Evolutionary conservation across 1,140 invertebrate genomes (phyloP).

Genomic region (Helicorthomorpha holstii): DNA sequence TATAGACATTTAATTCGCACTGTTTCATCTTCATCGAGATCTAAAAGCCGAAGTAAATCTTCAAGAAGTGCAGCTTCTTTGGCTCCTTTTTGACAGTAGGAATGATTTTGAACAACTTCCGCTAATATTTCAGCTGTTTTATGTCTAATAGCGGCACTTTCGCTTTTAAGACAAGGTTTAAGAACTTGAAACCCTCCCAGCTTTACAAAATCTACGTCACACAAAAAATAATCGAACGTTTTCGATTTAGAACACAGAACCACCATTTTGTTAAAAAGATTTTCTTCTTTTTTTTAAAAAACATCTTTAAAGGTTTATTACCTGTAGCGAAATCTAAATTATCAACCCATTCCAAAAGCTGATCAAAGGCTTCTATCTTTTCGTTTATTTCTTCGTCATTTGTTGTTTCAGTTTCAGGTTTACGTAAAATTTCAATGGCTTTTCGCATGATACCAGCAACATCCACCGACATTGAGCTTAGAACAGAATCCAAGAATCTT

Average conservation of each 20-base stretch:
- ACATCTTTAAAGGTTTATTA: conserved; percentile 18
- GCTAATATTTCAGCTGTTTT: conserved; percentile 46
- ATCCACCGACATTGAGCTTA: conserved; percentile 44
- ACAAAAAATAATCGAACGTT: conserved; percentile 13
- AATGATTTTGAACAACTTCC: conserved; percentile 59
- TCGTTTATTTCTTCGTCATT: conserved; percentile 35
- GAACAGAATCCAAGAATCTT: conserved; percentile 45
- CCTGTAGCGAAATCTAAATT: conserved; percentile 54
- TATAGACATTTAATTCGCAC: conserved; percentile 49
- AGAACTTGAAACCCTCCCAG: conserved; percentile 56
- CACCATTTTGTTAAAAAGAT: background rate
- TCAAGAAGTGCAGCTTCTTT: conserved; percentile 43
- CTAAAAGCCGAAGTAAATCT: conserved; percentile 41
- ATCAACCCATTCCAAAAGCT: conserved; percentile 43
- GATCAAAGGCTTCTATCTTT: conserved; percentile 38
- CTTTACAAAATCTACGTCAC: conserved; percentile 66
- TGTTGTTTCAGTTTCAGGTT: conserved; percentile 26
- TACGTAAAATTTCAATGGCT: conserved; percentile 38
- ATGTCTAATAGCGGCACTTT: conserved; percentile 39
- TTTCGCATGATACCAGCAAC: conserved; percentile 42
- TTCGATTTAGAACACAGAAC: background rate
- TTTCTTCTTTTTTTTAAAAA: background rate
- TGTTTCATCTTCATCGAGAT: conserved; percentile 35
- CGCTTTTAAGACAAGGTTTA: conserved; percentile 40
- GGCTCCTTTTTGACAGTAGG: conserved; percentile 46